Evolutionary conservation across 2,888 invertebrate genomes (phyloP), one percentile per base, ranked within the genome.

Genomic region (Diloba caeruleocephala): DNA sequence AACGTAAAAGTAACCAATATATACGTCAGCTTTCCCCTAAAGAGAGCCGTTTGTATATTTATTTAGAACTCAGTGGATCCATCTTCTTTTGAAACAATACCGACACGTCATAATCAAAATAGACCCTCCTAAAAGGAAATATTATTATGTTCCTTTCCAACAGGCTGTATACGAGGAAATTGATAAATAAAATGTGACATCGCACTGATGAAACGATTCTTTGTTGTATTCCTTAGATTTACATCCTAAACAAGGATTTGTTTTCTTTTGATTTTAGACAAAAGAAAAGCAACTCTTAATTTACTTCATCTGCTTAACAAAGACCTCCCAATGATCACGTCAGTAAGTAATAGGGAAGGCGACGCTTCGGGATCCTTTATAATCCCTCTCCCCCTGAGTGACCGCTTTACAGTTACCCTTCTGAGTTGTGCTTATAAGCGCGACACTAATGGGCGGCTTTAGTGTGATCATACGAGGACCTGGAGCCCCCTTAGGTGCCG

Each of bases 61-160:
- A 9, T 14, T 8, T 0, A 15, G 13, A n/a, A 12, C 5, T 12
- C 6, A 0, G 0, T 4, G 10, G 5, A 26, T 26, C 26, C n/a
- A 23, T 34, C n/a, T 32, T 7, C 5, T 3, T 6, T 14, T 7
- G 34, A 26, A 42, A 31, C 19, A 26, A 4, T 10, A 34, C 7
- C 39, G 25, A 3, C 2, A 6, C 1, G n/a, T 21, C 21, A 25
- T 29, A 15, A 32, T 3, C 23, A 31, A 15, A 0, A 44, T 8
- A 9, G 4, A 5, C 13, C 13, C 4, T 29, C 10, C 2, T 7
- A 17, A 37, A 10, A 39, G 3, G 1, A 43, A 17, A 33, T 33
- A 31, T 31, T 39, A 34, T 52, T 26, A 21, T 44, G 53, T 36
- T 32, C 17, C 26, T 10, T 23, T 0, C 3, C 13, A 31, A 61